Evolutionary conservation across 2,113 vertebrate species (phyloP).

Genomic region (Varanus komodoensis): DNA sequence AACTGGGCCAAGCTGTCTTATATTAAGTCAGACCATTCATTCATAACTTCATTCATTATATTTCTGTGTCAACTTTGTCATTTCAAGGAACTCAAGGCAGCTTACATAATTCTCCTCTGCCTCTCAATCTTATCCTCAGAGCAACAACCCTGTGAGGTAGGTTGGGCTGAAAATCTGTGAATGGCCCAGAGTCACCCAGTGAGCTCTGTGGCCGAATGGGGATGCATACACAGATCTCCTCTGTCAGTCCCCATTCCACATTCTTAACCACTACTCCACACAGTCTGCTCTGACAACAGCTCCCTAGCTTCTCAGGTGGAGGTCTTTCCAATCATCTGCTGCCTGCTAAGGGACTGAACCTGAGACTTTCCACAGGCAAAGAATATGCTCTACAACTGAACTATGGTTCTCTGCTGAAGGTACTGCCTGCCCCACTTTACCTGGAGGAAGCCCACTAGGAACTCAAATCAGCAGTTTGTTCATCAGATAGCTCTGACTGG

Average conservation of each 20-base stretch:
- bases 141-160: too few species aligned
- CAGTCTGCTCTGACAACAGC: not conserved
- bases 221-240: too few species aligned
- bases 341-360: not conserved
- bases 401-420: not conserved
- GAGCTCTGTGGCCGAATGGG: too few species aligned
- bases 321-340: not conserved
- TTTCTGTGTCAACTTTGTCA: too few species aligned
- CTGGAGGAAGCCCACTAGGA: not conserved
- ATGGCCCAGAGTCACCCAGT: too few species aligned
- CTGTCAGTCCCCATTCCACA: too few species aligned
- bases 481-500: not conserved
- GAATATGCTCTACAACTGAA: not conserved
- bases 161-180: too few species aligned
- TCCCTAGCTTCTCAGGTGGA: not conserved
- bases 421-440: not conserved
- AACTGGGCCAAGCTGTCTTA: not conserved
- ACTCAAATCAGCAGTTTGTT: not conserved
- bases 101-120: too few species aligned
- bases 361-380: not conserved
- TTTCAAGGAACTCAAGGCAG: too few species aligned
- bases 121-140: too few species aligned
- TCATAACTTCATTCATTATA: too few species aligned
- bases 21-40: not conserved
- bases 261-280: too few species aligned